Percentiles rank a stretch among this genome's conserved stretches.
These are phyloP conservation scores for Limosa lapponica DNA, from an alignment of 2,797 vertebrate genomes.

Conservation along the genomic window DNA sequence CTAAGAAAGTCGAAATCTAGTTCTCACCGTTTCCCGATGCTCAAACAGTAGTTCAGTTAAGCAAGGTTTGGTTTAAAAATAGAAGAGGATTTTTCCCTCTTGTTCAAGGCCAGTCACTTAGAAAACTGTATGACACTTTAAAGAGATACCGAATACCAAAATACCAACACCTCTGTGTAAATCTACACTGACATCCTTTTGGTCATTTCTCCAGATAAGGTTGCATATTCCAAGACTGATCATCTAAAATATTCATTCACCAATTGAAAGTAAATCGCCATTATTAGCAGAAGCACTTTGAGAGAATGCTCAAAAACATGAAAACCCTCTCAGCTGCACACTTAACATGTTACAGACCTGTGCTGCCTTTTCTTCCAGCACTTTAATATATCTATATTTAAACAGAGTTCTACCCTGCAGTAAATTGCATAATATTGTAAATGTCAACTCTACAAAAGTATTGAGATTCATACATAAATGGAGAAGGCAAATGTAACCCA, in stretches of 20 bases:
- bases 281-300: not conserved
- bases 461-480: not conserved
- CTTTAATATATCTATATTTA: not conserved
- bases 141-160: not conserved
- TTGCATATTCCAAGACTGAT: not conserved
- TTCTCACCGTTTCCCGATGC: not conserved
- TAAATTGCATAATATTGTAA: not conserved
- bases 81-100: not conserved
- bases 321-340: not conserved
- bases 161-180: not conserved
- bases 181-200: not conserved
- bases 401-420: not conserved
- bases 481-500: not conserved
- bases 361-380: not conserved
- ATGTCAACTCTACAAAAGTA: not conserved
- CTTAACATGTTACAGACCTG: not conserved
- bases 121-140: not conserved
- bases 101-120: not conserved
- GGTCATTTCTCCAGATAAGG: not conserved
- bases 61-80: not conserved
- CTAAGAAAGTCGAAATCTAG: not conserved
- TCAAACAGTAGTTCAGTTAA: not conserved
- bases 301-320: rapidly evolving
- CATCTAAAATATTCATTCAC: not conserved
- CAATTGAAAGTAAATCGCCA: not conserved